Evolutionary conservation across 1,140 invertebrate genomes (phyloP).

Genomic region (Drosophila pandora): DNA sequence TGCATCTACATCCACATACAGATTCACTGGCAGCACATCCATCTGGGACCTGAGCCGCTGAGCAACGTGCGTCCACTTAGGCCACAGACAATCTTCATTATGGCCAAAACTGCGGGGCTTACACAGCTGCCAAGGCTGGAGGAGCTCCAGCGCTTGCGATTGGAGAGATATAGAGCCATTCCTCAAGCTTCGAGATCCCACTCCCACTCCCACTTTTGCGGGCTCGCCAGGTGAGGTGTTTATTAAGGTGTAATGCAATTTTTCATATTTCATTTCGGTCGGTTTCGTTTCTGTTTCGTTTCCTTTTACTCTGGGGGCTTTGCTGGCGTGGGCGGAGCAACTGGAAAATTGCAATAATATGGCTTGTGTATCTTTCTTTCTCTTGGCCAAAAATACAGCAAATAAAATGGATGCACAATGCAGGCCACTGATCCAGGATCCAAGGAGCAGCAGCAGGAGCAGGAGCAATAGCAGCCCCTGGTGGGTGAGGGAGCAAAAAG

Average conservation of each 20-base stretch:
- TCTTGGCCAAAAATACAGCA: slow-evolving; percentile 38
- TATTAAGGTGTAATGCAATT: slow-evolving; percentile 82
- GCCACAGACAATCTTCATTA: slow-evolving; percentile 82
- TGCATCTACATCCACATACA: neutral
- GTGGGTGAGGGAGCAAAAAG: slow-evolving; percentile 50
- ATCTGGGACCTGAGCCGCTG: slow-evolving; percentile 25
- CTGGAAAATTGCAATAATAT: slow-evolving; percentile 83
- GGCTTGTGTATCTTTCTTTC: slow-evolving; percentile 66
- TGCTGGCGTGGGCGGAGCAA: slow-evolving; percentile 73
- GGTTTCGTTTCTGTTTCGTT: slow-evolving; percentile 37
- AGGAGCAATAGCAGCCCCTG: slow-evolving; percentile 1
- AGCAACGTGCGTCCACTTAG: slow-evolving; percentile 80
- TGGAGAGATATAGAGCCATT: slow-evolving; percentile 37
- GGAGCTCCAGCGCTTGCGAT: slow-evolving; percentile 31
- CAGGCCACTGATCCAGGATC: slow-evolving; percentile 46
- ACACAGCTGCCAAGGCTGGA: slow-evolving; percentile 56
- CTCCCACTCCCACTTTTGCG: slow-evolving; percentile 20
- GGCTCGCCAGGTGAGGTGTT: slow-evolving; percentile 75
- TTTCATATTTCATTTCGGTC: slow-evolving; percentile 74
- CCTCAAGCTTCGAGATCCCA: slow-evolving; percentile 22
- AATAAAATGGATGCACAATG: slow-evolving; percentile 79
- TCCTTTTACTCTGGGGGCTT: slow-evolving; percentile 12
- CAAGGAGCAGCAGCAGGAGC: slow-evolving; percentile 17
- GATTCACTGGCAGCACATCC: slow-evolving; percentile 15
- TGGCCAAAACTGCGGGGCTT: slow-evolving; percentile 68